A percentile compares a stretch with the other conserved stretches of the same genome.
Evolutionary conservation across 2,888 invertebrate species (phyloP).

Genomic region (Cinara cedri): DNA sequence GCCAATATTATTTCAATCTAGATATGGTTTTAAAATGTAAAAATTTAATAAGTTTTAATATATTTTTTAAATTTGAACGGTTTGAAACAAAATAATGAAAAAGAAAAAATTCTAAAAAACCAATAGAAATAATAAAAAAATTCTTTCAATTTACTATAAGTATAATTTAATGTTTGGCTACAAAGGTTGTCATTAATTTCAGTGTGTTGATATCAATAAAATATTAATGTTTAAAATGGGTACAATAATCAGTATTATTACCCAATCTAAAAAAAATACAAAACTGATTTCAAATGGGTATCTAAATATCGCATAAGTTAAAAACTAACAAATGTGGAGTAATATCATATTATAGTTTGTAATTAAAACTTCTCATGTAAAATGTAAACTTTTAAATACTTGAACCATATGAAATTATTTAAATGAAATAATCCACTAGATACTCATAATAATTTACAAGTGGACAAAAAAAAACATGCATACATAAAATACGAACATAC

Average conservation of each 20-base stretch:
- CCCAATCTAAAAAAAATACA: background rate
- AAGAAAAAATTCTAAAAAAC: too few relatives aligned
- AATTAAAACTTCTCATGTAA: background rate
- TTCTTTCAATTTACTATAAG: too few relatives aligned
- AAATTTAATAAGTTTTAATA: too few relatives aligned
- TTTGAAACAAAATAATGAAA: too few relatives aligned
- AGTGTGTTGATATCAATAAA: too few relatives aligned
- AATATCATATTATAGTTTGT: background rate
- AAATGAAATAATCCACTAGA: background rate
- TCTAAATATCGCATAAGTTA: background rate
- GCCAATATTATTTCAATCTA: too few relatives aligned
- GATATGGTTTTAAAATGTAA: too few relatives aligned
- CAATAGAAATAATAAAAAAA: too few relatives aligned
- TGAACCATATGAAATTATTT: background rate
- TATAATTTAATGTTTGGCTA: too few relatives aligned
- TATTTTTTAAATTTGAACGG: too few relatives aligned
- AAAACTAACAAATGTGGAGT: background rate
- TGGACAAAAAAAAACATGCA: slow-evolving; percentile 2
- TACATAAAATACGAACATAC: background rate
- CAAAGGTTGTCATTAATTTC: too few relatives aligned
- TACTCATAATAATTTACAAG: slow-evolving; percentile 13
- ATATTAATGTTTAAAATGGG: too few relatives aligned
- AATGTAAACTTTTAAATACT: background rate
- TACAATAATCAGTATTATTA: background rate
- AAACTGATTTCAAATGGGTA: background rate